Evolutionary conservation across 1,140 invertebrate species (phyloP).

Genomic region (Heterodera schachtii): DNA sequence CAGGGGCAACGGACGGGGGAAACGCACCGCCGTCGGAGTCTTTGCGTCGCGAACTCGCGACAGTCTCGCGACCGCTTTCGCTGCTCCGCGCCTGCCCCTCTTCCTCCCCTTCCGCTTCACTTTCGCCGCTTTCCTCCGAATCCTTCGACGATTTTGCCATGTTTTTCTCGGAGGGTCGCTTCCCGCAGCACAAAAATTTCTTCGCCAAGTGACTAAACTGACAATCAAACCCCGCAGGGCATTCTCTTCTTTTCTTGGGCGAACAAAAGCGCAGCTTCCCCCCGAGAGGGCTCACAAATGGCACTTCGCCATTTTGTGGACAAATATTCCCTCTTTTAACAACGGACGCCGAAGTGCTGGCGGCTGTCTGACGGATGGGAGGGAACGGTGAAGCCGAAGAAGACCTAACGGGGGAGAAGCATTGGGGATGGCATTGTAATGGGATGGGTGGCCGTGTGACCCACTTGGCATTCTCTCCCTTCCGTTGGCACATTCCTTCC

Average conservation of each 20-base stretch:
- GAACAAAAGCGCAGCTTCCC: constrained; percentile 58
- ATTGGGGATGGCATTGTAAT: not conserved
- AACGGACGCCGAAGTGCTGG: not conserved
- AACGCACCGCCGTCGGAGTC: not conserved
- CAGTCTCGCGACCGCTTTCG: not conserved
- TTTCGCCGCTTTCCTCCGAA: not conserved
- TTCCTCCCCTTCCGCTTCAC: not conserved
- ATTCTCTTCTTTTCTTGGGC: constrained; percentile 43
- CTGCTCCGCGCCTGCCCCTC: not conserved
- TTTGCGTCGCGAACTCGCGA: not conserved
- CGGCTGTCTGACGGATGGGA: constrained; percentile 4
- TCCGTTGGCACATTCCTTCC: constrained; percentile 49
- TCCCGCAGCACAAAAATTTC: constrained; percentile 63
- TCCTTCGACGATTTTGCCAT: not conserved
- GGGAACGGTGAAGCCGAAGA: constrained; percentile 1
- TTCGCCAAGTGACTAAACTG: constrained; percentile 53
- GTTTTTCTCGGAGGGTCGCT: not conserved
- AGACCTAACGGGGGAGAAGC: constrained; percentile 13
- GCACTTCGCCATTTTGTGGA: constrained; percentile 53
- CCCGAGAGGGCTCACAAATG: constrained; percentile 53
- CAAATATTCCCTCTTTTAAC: constrained; percentile 42
- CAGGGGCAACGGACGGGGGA: not conserved
- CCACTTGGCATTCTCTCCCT: constrained; percentile 19
- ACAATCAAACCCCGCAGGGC: constrained; percentile 53
- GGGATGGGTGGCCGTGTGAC: constrained; percentile 12